These are phyloP conservation scores for Pseudococcus viburni DNA, from an alignment of 2,888 invertebrate species.

Conservation along the genomic window DNA sequence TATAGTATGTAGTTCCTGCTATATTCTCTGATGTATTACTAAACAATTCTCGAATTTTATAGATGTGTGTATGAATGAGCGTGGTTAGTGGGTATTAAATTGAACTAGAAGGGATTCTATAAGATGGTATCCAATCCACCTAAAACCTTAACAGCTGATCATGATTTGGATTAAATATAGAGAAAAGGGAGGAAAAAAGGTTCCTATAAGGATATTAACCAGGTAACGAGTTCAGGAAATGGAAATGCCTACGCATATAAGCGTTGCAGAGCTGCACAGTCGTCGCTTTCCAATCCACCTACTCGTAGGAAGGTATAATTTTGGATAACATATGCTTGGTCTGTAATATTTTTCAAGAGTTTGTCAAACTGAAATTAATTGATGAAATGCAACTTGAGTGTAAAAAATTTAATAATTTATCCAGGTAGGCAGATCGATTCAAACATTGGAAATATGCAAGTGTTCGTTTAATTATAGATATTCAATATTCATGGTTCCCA, in stretches of 20 bases:
- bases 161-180: constrained; percentile 13
- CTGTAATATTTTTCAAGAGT: not conserved
- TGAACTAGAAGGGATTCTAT: not conserved
- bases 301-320: not conserved
- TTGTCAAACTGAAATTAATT: no score
- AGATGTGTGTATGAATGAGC: not conserved
- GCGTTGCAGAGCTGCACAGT: not conserved
- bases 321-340: not conserved
- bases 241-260: not conserved
- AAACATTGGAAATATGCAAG: not conserved
- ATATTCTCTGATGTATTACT: not conserved
- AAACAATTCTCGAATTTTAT: not conserved
- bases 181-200: not conserved
- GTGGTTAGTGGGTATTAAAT: constrained; percentile 1
- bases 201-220: not conserved
- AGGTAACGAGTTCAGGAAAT: not conserved
- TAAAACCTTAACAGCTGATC: not conserved
- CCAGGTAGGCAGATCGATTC: no score
- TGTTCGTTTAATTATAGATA: not conserved
- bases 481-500: no score
- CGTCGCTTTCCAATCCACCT: not conserved
- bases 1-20: not conserved
- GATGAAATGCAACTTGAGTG: no score
- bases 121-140: not conserved
- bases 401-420: not conserved